A percentile compares a stretch with the other conserved stretches of the same genome.
phyloP scores from a whole-genome alignment of 2,113 vertebrate species.

The Jaculus jaculus region DNA sequence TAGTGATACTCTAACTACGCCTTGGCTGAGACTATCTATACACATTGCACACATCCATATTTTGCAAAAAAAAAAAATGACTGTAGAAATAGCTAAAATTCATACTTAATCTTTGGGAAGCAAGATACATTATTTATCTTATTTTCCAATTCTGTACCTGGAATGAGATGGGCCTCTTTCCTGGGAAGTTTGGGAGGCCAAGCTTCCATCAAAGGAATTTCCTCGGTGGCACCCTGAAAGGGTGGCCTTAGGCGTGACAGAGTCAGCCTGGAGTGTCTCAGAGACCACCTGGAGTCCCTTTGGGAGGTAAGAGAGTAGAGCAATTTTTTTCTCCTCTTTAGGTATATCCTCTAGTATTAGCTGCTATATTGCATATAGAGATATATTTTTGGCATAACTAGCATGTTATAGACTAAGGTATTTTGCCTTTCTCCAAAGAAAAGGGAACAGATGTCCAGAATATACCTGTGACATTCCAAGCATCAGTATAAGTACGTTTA shows the following conservation, averaged over 20 bases:
- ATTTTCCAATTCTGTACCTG: conserved; percentile 85
- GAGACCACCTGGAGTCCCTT: conserved; percentile 96
- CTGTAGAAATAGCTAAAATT: neutral
- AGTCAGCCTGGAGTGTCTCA: conserved; percentile 90
- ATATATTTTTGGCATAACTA: neutral
- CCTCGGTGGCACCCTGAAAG: conserved; percentile 93
- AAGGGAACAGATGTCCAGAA: neutral
- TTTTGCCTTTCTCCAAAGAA: conserved; percentile 8
- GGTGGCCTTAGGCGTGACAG: conserved; percentile 87
- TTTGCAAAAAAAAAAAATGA: conserved; percentile 16
- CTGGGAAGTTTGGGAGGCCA: conserved; percentile 90
- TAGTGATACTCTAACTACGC: neutral
- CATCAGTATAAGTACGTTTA: neutral
- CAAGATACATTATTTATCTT: neutral
- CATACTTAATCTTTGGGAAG: neutral
- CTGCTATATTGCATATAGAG: neutral
- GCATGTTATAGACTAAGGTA: neutral
- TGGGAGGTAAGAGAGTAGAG: conserved; percentile 41
- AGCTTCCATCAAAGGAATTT: conserved; percentile 94
- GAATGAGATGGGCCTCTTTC: conserved; percentile 90
- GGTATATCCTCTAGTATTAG: neutral
- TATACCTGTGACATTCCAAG: neutral
- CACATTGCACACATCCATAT: neutral
- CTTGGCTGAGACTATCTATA: neutral
- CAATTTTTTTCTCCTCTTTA: neutral